Base-by-base conservation (phyloP, 2,888 invertebrate species). In the Urechis unicinctus region DNA sequence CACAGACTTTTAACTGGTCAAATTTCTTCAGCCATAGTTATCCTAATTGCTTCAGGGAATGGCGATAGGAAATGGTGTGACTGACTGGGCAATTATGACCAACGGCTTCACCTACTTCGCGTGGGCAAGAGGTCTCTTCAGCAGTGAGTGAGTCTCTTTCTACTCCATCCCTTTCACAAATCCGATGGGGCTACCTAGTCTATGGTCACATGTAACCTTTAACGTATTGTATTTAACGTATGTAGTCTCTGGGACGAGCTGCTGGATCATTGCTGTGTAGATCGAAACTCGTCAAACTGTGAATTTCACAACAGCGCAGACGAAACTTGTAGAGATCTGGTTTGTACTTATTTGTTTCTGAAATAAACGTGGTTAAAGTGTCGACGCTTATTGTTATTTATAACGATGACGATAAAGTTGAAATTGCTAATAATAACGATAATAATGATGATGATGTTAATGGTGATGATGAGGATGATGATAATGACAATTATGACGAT, bases 41-140 rank as follows among this genome's bases (percentile, higher is more conserved):
- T n/a, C n/a, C n/a, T n/a, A n/a, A n/a, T n/a, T n/a, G n/a, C n/a
- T 28, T 41, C 30, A 58, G 59, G 59, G 50, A 0, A 50, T 59
- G 28, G 59, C 57, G 24, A 50, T 58, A 24, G 59, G 59, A 43
- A 59, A 59, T 42, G 51, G 43, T 5, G 59, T 59, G 4, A 59
- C 50, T n/a, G 49, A 59, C 25, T 5, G 49, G n/a, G 24, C 21
- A n/a, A 48, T 50, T 2, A 53, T 54, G 59, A 31, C 41, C 44
- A 59, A 55, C 46, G 55, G 44, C 22, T 29, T 41, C 17, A 30
- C 47, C 4, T 31, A 60, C 24, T 58, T 41, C 50, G 30, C 42
- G 3, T 59, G 55, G 53, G 53, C 49, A 3, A 21, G 57, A 2
- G 59, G 59, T n/a, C 30, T 53, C 17, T 45, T 58, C 24, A 56